Conservation (phyloP, 2,797 vertebrate genomes). For the Anguilla marmorata region DNA sequence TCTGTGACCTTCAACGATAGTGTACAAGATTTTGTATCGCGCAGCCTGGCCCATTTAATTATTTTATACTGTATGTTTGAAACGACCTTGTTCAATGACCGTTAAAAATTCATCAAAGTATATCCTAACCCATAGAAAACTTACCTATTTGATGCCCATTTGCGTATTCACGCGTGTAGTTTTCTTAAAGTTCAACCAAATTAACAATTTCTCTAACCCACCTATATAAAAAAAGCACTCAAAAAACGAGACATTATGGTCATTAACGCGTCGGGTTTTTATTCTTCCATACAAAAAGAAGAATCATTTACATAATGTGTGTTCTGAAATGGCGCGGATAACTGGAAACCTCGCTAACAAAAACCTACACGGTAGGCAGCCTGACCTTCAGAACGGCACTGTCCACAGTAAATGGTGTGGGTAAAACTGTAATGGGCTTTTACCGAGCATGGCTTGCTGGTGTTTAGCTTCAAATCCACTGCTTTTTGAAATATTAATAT, state of each 20-base stretch:
- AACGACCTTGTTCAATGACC: not conserved
- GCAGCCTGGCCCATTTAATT: too few relatives aligned
- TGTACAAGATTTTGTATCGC: not conserved
- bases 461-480: conserved; percentile 68
- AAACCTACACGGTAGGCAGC: conserved; percentile 54
- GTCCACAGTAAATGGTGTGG: conserved; percentile 63
- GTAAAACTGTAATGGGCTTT: conserved; percentile 77
- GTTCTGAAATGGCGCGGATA: conserved; percentile 73
- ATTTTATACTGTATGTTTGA: not conserved
- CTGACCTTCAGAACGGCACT: conserved; percentile 77
- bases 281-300: conserved; percentile 66
- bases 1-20: conserved; percentile 19
- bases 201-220: conserved; percentile 28
- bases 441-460: conserved; percentile 70
- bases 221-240: conserved; percentile 27
- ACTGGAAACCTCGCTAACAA: conserved; percentile 46
- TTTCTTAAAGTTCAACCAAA: conserved; percentile 29
- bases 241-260: conserved; percentile 68
- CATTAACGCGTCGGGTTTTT: conserved; percentile 65
- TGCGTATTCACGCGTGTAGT: not conserved
- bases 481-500: conserved; percentile 83
- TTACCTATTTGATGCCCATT: not conserved
- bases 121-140: not conserved
- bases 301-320: conserved; percentile 80
- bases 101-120: not conserved